phyloP scores from a whole-genome alignment of 2,888 invertebrate species.

The Agapostemon virescens region DNA sequence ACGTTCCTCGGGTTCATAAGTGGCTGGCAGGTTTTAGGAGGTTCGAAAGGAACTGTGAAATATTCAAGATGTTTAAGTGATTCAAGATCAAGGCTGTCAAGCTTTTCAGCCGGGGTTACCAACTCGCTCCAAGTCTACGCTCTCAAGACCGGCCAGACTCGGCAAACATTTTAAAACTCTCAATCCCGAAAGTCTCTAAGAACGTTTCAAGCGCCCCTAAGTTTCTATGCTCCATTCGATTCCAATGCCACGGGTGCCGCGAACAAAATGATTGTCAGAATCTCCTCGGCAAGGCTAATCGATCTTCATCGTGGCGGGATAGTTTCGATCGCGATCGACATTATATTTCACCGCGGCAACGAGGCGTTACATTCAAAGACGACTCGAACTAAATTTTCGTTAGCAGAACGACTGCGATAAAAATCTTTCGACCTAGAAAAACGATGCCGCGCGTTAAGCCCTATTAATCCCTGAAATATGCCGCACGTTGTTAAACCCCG shows the following conservation, averaged over 20 bases:
- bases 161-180: constrained; percentile 2
- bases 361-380: neutral
- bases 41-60: neutral
- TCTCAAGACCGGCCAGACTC: neutral
- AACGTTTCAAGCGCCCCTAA: neutral
- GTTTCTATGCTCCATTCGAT: neutral
- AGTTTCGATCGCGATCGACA: neutral
- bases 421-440: neutral
- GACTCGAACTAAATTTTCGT: neutral
- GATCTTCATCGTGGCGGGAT: neutral
- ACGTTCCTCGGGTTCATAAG: neutral
- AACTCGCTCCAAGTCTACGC: neutral
- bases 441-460: neutral
- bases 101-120: neutral
- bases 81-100: constrained; percentile 9
- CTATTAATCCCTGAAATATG: constrained; percentile 16
- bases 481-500: neutral
- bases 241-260: neutral
- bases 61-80: constrained; percentile 3
- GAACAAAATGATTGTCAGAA: neutral
- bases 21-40: neutral
- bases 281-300: neutral
- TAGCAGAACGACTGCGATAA: neutral
- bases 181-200: neutral
- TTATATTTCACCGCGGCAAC: neutral